Evolutionary conservation across 2,113 vertebrate species (phyloP), one percentile per base, ranked within the genome.

Genomic region (Chaetodon auriga): DNA sequence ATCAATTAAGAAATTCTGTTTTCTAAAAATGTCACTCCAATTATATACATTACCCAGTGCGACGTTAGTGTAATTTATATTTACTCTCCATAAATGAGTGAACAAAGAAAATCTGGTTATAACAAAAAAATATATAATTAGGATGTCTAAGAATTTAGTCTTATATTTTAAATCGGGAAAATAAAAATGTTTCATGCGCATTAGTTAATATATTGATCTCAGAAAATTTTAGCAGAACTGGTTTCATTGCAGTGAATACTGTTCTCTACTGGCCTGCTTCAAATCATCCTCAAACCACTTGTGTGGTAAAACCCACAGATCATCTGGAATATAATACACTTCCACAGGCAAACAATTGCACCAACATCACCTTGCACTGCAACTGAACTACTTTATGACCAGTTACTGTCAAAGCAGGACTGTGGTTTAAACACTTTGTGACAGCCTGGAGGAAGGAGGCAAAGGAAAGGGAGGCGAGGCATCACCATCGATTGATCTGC

Each of bases 401-500:
- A 25, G 61, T 80, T 58, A 49, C 65, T 48, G 58, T 84, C 53
- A 87, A 54, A 78, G 2, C 75, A 36, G 12, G 13, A 19, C 51
- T 75, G 72, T 30, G 18, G n/a, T 57, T 76, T 55, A 30, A 81
- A 69, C 63, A 41, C 15, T 78, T 66, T 25, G 62, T 61, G 73
- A 81, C 58, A 70, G 58, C 60, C 63, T 65, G 62, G 53, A 63
- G 80, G 54, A 57, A 87, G 62, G 65, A 82, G 62, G 58, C 14
- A 64, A 76, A 63, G 68, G 49, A 54, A 78, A 70, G 7, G 0
- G 19, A 63, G 51, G 12, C 1, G n/a, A 65, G 46, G 61, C 82
- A 35, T 35, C 51, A 7, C 53, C 48, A 83, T 78, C 58, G 51
- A 81, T 91, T 83, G 82, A 88, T 86, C 75, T 14, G 19, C 61